Evolutionary conservation across 2,797 vertebrate species (phyloP), one percentile per base, ranked within the genome.

Genomic region (Salmo trutta): DNA sequence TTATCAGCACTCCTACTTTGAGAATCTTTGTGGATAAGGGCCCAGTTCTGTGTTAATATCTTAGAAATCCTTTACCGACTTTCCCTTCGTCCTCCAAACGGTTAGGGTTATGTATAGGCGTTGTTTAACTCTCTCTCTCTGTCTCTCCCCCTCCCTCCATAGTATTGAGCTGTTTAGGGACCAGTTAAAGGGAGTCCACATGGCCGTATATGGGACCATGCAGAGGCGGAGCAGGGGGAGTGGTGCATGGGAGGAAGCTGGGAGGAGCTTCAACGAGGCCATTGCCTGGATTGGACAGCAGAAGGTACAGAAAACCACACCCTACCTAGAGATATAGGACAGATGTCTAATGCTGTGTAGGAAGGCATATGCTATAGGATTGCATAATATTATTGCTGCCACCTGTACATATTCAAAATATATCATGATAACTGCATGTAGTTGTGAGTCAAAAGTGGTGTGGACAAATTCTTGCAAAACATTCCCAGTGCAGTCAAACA

Each of bases 221-320:
- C 75, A 77, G 4, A 84, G 90, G 77, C 89, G 86, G 75, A 90
- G 62, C 82, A 88, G 86, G 62, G 79, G 80, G 21, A 89, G 90
- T 59, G 79, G 87, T 21, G 81, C 66, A 14, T 91, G 90, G 88
- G 94, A 95, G 3, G 94, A 94, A 0, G 0, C 77, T 1, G 82
- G 72, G 0, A 87, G 87, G 77, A 91, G 56, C 85, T 91, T 84
- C 68, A 65, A 86, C 0, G 93, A 94, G 0, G 94, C 94, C 5
- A 52, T 94, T 3, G 79, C 47, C 79, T 95, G 94, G 94, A 94
- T 95, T 1, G 12, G 6, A 16, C 93, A 95, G 82, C 93, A 94
- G 47, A 95, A 91, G 92, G 94, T 93, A 36, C 1, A 31, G 7
- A 47, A 14, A 24, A 1, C 3, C 41, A 33, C n/a, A 29, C n/a